A percentile compares a stretch with the other conserved stretches of the same genome.
Conservation (phyloP, 2,113 vertebrate genomes). For the Arvicanthis niloticus region DNA sequence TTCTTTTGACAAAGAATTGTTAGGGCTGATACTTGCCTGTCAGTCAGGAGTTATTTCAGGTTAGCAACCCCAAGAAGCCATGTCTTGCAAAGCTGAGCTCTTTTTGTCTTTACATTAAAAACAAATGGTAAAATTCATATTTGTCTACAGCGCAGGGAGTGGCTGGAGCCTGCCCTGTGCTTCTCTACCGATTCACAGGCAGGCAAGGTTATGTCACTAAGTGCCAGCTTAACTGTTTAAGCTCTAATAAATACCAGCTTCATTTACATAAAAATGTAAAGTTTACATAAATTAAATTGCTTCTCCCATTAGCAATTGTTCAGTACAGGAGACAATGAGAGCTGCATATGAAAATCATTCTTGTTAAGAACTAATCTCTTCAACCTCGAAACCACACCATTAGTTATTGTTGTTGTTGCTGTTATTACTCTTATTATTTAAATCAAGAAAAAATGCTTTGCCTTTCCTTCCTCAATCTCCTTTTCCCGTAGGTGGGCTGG, state of each 20-base stretch:
- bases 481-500: constrained; percentile 56
- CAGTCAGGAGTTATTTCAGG: constrained; percentile 80
- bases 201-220: constrained; percentile 84
- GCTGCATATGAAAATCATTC: constrained; percentile 76
- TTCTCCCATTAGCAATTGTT: constrained; percentile 85
- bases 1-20: constrained; percentile 78
- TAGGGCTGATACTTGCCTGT: constrained; percentile 75
- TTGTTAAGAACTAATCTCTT: constrained; percentile 79
- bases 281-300: constrained; percentile 90
- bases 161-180: constrained; percentile 64
- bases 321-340: constrained; percentile 83
- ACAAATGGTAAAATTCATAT: constrained; percentile 80
- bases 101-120: constrained; percentile 75
- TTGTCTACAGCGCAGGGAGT: constrained; percentile 85
- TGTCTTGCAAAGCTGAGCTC: constrained; percentile 42
- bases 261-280: constrained; percentile 90
- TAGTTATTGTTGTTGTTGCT: constrained; percentile 55
- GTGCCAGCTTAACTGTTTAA: constrained; percentile 87
- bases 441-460: constrained; percentile 65
- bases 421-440: constrained; percentile 53
- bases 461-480: constrained; percentile 60
- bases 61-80: constrained; percentile 68
- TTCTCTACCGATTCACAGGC: constrained; percentile 84
- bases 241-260: constrained; percentile 89
- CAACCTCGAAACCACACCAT: constrained; percentile 71